Conservation (phyloP, 2,797 vertebrate genomes). For the Anguilla marmorata region DNA sequence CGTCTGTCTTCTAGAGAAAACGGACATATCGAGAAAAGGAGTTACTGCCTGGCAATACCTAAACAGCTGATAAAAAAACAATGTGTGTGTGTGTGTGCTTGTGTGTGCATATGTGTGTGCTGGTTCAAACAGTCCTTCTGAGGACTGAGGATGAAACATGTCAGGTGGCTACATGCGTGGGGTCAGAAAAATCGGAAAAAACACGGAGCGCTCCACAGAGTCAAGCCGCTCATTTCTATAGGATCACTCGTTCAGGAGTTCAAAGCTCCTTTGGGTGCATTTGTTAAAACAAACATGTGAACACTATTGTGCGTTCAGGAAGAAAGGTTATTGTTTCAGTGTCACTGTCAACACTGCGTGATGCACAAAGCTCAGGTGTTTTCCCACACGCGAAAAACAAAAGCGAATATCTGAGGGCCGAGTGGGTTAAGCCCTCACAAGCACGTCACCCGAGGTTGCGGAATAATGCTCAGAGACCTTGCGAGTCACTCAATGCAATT, state of each 20-base stretch:
- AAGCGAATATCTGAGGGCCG: neutral
- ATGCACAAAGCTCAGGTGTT: neutral
- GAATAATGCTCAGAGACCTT: neutral
- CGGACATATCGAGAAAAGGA: neutral
- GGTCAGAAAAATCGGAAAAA: neutral
- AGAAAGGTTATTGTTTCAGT: neutral
- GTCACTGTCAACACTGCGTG: neutral
- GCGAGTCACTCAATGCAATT: neutral
- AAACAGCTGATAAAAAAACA: neutral
- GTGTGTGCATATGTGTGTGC: neutral
- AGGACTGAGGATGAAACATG: neutral
- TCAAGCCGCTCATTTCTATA: neutral
- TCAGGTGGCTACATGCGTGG: neutral
- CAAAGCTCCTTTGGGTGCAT: neutral
- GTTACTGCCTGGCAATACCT: neutral
- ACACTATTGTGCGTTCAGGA: neutral
- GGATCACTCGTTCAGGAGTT: neutral
- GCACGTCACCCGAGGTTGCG: neutral
- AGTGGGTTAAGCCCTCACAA: neutral
- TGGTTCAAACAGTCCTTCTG: neutral
- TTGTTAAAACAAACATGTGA: neutral
- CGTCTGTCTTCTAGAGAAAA: conserved; percentile 13
- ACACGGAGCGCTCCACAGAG: too few species aligned
- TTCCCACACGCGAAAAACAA: neutral
- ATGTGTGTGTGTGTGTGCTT: neutral